Base-by-base conservation (phyloP, 1,140 invertebrate genomes). In the Drosophila willistoni region DNA sequence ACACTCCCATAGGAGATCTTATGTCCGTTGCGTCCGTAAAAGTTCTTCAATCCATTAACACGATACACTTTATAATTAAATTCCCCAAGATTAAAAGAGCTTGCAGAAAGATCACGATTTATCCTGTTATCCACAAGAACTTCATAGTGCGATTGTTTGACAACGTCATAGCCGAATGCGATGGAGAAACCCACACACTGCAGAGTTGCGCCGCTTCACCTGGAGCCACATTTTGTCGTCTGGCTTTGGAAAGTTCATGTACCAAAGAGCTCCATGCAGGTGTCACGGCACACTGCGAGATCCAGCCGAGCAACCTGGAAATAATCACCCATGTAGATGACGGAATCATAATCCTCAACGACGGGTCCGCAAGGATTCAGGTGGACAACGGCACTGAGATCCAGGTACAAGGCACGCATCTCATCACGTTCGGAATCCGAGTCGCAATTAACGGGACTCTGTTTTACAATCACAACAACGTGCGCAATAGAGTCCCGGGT, bases 321-420 rank as follows among this genome's bases (percentile, higher is more conserved):
- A 34, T 34, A 34, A 34, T 34, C 33, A 34, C 33, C 33, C 33
- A 34, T 34, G 33, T 34, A 6, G 10, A 56, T 17, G 42, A 62
- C 3, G 10, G 60, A 3, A 29, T 42, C 1, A 65, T 61, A 5
- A 19, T 7, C 0, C 59, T 68, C 12, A 55, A 69, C 6, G 57
- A 72, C 2, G 22, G 69, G n/a, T 68, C 61, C 1, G 70, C 62
- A 42, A 73, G 59, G 33, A 17, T 77, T 13, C 60, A 19, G 25
- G 3, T 39, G 36, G 36, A 39, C 36, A 39, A 39, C 36, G 36
- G 36, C 12, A 39, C 36, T 39, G 36, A 63, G 29, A 13, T 39
- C 41, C 55, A 61, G 54, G 22, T 47, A 9, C 64, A 34, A 9
- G 74, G 61, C 56, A 73, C 73, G 10, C 64, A 72, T 36, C 71